phyloP scores from a whole-genome alignment of 2,888 invertebrate species.

The Hydraecia micacea region DNA sequence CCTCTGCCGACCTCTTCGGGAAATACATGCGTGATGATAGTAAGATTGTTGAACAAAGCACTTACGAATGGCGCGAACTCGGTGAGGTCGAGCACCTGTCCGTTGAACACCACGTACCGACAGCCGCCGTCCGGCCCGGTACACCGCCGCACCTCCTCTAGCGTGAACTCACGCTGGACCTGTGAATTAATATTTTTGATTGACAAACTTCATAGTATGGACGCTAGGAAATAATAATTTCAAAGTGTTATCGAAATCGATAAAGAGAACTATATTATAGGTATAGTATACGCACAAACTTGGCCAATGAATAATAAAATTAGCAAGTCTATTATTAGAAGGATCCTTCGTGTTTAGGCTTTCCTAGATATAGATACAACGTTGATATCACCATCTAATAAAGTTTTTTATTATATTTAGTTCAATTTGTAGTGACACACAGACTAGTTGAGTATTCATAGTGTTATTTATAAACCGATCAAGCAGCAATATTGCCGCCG shows the following conservation, averaged over 20 bases:
- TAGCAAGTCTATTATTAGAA: background rate
- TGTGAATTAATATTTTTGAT: background rate
- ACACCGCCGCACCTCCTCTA: conserved; percentile 44
- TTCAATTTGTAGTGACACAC: background rate
- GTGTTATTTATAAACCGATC: conserved; percentile 30
- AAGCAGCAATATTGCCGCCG: conserved; percentile 21
- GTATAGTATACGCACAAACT: background rate
- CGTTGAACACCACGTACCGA: conserved; percentile 44
- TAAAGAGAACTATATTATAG: background rate
- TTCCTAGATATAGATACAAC: background rate
- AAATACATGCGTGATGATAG: no score
- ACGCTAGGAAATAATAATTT: no score
- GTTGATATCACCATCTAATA: background rate
- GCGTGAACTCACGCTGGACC: conserved; percentile 54
- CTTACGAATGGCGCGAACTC: conserved; percentile 53
- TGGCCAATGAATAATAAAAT: background rate
- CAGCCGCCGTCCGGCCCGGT: conserved; percentile 44
- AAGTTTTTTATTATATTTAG: background rate
- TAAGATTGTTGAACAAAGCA: background rate
- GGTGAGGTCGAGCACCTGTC: conserved; percentile 52
- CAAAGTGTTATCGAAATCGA: no score
- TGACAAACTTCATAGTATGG: background rate
- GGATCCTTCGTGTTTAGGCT: background rate
- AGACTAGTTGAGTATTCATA: conserved; percentile 39
- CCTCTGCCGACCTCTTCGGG: background rate